A percentile compares a stretch with the other conserved stretches of the same genome.
Evolutionary conservation across 2,888 invertebrate species (phyloP).

Genomic region (Cactoblastis cactorum): DNA sequence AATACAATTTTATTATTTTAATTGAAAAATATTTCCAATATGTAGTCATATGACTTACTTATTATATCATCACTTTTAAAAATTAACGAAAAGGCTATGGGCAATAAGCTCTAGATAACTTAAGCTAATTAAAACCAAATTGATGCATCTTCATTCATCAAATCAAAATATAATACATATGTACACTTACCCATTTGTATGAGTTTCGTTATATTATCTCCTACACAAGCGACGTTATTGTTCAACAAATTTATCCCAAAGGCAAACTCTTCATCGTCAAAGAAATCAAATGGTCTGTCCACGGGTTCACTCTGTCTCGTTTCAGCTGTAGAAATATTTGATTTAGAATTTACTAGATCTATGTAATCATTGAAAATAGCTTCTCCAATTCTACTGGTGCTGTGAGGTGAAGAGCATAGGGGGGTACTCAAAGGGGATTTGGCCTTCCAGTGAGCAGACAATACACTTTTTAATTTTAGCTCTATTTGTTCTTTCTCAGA

Average conservation of each 20-base stretch:
- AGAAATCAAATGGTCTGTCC: conserved; percentile 65
- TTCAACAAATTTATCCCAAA: conserved; percentile 67
- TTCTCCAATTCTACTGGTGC: conserved; percentile 42
- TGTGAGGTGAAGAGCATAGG: conserved; percentile 41
- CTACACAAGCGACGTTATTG: conserved; percentile 70
- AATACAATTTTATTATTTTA: too few species aligned
- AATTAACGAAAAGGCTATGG: too few species aligned
- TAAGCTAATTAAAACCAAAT: too few species aligned
- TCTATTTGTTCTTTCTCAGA: conserved; percentile 38
- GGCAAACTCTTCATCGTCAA: conserved; percentile 67
- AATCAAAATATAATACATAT: too few species aligned
- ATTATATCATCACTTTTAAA: too few species aligned
- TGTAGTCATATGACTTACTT: too few species aligned
- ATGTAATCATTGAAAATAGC: conserved; percentile 53
- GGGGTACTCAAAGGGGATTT: conserved; percentile 38
- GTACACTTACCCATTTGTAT: conserved; percentile 60
- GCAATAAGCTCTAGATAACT: too few species aligned
- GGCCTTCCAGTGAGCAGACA: conserved; percentile 41
- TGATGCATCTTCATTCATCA: too few species aligned
- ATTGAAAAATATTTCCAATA: too few species aligned
- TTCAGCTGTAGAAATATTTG: conserved; percentile 44
- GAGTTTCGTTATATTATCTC: conserved; percentile 61
- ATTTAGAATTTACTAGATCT: conserved; percentile 57
- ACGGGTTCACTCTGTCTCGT: conserved; percentile 45
- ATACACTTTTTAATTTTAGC: conserved; percentile 30